A percentile compares a stretch with the other conserved stretches of the same genome.
Evolutionary conservation across 2,797 vertebrate species (phyloP).

Genomic region (Parotocinclus haroldoi): DNA sequence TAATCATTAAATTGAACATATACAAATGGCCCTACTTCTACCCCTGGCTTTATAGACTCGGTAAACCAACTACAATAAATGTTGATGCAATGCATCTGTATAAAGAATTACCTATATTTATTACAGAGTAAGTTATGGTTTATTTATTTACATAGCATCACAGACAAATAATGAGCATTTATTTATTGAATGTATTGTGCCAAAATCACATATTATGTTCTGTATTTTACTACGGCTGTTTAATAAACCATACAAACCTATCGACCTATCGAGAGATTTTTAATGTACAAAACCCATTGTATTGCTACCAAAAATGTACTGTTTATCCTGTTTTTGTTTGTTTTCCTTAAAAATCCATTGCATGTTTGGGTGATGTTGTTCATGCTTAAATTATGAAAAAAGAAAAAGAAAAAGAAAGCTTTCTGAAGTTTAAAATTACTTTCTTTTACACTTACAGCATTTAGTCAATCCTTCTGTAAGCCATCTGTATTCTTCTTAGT

Average conservation of each 20-base stretch:
- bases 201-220: conserved; percentile 56
- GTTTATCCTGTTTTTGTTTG: too few relatives aligned
- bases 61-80: conserved; percentile 51
- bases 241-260: conserved; percentile 54
- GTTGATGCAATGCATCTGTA: conserved; percentile 64
- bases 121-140: conserved; percentile 62
- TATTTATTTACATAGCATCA: conserved; percentile 61
- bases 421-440: too few relatives aligned
- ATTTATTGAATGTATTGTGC: conserved; percentile 60
- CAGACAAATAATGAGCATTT: conserved; percentile 50
- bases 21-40: neutral
- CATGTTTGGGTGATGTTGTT: neutral
- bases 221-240: conserved; percentile 40
- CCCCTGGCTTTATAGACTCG: conserved; percentile 46
- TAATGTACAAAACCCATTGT: too few relatives aligned
- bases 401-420: too few relatives aligned
- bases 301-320: too few relatives aligned
- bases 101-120: conserved; percentile 57
- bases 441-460: too few relatives aligned
- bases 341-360: too few relatives aligned
- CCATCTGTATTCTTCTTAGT: too few relatives aligned
- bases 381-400: neutral
- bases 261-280: too few relatives aligned
- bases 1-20: neutral
- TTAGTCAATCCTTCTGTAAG: too few relatives aligned